Conservation (phyloP, 1,140 invertebrate species). For the Limonius californicus region DNA sequence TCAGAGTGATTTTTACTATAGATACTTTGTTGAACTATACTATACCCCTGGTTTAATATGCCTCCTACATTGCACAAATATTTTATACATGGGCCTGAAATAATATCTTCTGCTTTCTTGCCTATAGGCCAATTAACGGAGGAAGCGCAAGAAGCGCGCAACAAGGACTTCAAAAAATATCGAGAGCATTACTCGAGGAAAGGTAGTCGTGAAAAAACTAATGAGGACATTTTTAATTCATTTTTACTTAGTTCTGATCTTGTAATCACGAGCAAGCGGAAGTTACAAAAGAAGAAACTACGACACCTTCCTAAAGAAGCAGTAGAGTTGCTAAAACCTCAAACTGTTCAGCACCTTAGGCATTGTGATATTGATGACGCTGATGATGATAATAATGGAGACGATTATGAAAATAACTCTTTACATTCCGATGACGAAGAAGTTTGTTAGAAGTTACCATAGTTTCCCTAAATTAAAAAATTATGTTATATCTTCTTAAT, state of each 20-base stretch:
- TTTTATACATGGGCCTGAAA: constrained; percentile 20
- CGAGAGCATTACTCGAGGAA: constrained; percentile 6
- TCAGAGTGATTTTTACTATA: too few species aligned
- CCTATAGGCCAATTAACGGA: constrained; percentile 21
- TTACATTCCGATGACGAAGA: too few species aligned
- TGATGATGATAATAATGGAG: too few species aligned
- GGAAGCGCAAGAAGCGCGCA: neutral
- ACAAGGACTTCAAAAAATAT: constrained; percentile 12
- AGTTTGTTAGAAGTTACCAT: too few species aligned
- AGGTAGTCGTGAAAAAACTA: constrained; percentile 11
- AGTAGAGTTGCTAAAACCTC: neutral
- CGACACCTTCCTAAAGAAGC: neutral
- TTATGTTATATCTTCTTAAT: too few species aligned
- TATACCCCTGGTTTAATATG: constrained; percentile 27
- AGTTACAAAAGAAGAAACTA: neutral
- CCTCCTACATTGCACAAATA: constrained; percentile 23
- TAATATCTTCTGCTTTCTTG: constrained; percentile 18
- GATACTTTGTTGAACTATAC: too few species aligned
- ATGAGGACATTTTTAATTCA: constrained; percentile 6
- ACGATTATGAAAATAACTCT: too few species aligned
- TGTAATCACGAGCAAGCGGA: neutral
- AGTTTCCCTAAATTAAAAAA: too few species aligned
- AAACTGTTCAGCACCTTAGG: neutral
- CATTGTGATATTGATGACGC: too few species aligned
- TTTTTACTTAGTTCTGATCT: constrained; percentile 12